Conservation (phyloP, 2,888 invertebrate genomes). For the Torymus aiolomorphi region DNA sequence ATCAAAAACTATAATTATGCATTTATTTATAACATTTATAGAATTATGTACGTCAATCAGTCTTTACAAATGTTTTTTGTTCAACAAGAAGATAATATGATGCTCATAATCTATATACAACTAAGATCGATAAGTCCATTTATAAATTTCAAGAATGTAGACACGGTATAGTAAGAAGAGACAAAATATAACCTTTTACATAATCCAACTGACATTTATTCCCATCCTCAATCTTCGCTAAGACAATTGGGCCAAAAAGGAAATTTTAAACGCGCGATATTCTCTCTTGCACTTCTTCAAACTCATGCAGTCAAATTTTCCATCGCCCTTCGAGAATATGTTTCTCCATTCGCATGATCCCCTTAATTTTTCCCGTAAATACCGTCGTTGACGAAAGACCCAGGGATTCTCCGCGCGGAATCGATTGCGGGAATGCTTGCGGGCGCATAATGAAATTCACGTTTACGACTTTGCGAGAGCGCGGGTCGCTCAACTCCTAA, state of each 20-base stretch:
- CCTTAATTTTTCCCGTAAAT: too few relatives aligned
- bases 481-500: not conserved
- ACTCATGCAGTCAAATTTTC: not conserved
- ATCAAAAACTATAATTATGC: too few relatives aligned
- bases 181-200: not conserved
- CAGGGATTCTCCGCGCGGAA: not conserved
- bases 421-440: not conserved
- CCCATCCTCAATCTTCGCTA: not conserved
- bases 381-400: too few relatives aligned
- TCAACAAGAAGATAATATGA: too few relatives aligned
- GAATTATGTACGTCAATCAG: too few relatives aligned
- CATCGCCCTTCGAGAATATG: not conserved
- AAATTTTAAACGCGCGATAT: not conserved
- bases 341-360: too few relatives aligned
- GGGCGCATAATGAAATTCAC: conserved; percentile 21
- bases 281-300: not conserved
- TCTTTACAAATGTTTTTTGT: too few relatives aligned
- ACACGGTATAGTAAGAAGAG: not conserved
- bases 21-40: too few relatives aligned
- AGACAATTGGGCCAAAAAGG: not conserved
- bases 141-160: too few relatives aligned
- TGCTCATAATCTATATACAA: too few relatives aligned
- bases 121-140: too few relatives aligned
- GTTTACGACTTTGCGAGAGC: conserved; percentile 8
- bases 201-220: not conserved